Conservation (phyloP, 2,113 vertebrate species). For the Mystacornis crossleyi region DNA sequence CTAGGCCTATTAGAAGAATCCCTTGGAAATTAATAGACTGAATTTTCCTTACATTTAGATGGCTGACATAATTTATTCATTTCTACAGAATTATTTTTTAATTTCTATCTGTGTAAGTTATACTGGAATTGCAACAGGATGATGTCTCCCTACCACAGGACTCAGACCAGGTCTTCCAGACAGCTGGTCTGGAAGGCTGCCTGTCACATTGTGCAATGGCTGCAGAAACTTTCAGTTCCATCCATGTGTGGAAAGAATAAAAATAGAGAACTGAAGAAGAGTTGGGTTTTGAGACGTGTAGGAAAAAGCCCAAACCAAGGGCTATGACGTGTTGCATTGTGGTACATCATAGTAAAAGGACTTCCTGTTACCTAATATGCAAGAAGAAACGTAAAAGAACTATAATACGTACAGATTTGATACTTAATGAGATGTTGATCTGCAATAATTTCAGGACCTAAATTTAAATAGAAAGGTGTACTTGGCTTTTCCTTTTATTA, state of each 20-base stretch:
- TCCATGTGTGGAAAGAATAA: neutral
- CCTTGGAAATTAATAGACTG: neutral
- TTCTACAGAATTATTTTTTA: neutral
- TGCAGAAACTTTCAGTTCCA: constrained; percentile 15
- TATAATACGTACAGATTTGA: accelerated
- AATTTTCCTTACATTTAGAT: neutral
- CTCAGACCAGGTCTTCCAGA: neutral
- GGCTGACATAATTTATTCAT: neutral
- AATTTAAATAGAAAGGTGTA: neutral
- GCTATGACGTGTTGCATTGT: neutral
- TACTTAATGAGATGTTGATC: neutral
- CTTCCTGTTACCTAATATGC: neutral
- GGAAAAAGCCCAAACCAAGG: neutral
- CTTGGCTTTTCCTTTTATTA: neutral
- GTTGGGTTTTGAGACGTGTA: neutral
- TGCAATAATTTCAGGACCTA: neutral
- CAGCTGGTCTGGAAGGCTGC: neutral
- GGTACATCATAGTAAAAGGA: neutral
- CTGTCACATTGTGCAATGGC: neutral
- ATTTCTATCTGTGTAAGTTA: neutral
- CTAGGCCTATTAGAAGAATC: neutral
- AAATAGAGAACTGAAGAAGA: constrained; percentile 16
- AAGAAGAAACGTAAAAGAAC: neutral
- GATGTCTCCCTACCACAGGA: neutral
- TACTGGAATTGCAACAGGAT: neutral